A percentile compares a stretch with the other conserved stretches of the same genome.
Conservation (phyloP, 2,888 invertebrate species). For the Xanthorhoe designata region DNA sequence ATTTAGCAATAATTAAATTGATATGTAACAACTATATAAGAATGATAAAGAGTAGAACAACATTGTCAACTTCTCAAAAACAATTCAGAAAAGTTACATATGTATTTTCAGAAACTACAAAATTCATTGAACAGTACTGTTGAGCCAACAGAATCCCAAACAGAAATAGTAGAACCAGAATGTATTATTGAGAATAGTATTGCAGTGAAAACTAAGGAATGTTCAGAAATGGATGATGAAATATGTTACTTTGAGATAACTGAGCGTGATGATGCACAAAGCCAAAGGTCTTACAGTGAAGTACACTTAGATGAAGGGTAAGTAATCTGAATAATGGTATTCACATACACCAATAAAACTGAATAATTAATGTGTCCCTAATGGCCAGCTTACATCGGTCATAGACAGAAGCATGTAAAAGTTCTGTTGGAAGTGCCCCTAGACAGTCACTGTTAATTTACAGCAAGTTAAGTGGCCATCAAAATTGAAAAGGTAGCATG, state of each 20-base stretch:
- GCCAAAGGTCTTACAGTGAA: slow-evolving; percentile 14
- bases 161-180: not conserved
- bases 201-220: slow-evolving; percentile 33
- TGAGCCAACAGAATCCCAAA: slow-evolving; percentile 21
- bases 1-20: too few species aligned
- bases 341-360: too few species aligned
- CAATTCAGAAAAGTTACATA: not conserved
- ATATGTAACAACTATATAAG: too few species aligned
- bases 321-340: not conserved
- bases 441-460: too few species aligned
- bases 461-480: too few species aligned
- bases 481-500: too few species aligned
- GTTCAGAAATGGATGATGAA: slow-evolving; percentile 48
- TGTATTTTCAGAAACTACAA: slow-evolving; percentile 25
- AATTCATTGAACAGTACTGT: slow-evolving; percentile 6
- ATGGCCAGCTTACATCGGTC: too few species aligned
- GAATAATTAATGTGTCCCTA: too few species aligned
- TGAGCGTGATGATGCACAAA: slow-evolving; percentile 30
- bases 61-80: too few species aligned
- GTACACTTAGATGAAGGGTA: slow-evolving; percentile 21
- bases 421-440: too few species aligned
- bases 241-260: slow-evolving; percentile 51
- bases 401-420: too few species aligned
- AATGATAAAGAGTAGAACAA: too few species aligned
- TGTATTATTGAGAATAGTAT: slow-evolving; percentile 18